Conservation (phyloP, 1,140 invertebrate species). For the Atta colombica region DNA sequence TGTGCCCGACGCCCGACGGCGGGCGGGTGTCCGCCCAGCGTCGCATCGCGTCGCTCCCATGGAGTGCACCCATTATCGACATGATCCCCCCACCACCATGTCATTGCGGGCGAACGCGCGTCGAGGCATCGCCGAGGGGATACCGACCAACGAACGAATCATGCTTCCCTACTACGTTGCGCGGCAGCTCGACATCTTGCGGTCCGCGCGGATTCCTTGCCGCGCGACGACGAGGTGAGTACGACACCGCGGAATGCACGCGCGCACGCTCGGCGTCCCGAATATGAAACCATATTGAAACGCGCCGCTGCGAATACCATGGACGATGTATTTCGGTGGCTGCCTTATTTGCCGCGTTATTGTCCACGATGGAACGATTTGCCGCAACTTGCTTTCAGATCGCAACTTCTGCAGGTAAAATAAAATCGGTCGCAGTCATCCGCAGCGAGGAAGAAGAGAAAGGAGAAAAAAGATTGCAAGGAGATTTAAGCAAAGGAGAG, state of each 20-base stretch:
- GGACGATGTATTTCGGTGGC: neutral
- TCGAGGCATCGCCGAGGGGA: neutral
- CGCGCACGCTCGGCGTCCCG: neutral
- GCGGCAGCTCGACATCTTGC: conserved; percentile 78
- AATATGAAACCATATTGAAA: neutral
- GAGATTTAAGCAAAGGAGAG: neutral
- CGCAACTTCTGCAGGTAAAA: neutral
- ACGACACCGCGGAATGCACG: conserved; percentile 10
- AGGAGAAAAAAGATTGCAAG: neutral
- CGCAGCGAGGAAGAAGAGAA: neutral
- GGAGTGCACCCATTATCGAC: neutral
- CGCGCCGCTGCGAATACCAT: neutral
- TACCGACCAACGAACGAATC: conserved; percentile 36
- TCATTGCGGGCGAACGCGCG: neutral
- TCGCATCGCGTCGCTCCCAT: neutral
- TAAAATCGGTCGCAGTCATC: neutral
- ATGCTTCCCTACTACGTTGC: conserved; percentile 71
- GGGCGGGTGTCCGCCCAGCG: neutral
- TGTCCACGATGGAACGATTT: neutral
- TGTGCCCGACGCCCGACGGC: neutral
- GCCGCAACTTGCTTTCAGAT: neutral
- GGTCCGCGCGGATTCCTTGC: conserved; percentile 66
- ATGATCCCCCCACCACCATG: neutral
- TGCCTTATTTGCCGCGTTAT: no score
- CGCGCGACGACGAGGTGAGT: conserved; percentile 13